Evolutionary conservation across 2,888 invertebrate genomes (phyloP), one percentile per base, ranked within the genome.

Genomic region (Ochropleura plecta): DNA sequence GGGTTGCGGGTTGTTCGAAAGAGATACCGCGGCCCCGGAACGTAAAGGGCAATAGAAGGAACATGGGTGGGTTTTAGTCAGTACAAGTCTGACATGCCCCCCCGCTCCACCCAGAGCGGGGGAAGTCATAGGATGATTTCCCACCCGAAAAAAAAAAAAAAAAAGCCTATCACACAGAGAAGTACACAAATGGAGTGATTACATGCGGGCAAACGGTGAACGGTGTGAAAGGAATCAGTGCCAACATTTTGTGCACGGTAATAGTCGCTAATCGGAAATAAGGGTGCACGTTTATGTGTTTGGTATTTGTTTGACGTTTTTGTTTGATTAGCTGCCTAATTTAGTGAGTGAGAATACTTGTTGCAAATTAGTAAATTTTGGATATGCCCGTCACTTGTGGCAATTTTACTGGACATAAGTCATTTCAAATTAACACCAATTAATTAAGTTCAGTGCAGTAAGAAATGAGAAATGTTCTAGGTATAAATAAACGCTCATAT

Each of bases 161-260:
- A n/a, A n/a, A n/a, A 73, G 78, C 73, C 73, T 40, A 70, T 42
- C 8, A 69, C 67, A 80, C 46, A 67, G 84, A 82, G 59, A 5
- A 70, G 44, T 80, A 68, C 44, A 51, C 14, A 70, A 82, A 82
- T 84, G 81, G 77, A 84, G 70, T 68, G 65, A 73, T 59, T 30
- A 81, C 40, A 79, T 76, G 64, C 76, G 68, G 67, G 81, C 40
- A 69, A 49, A 59, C 20, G 16, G 78, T 20, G 77, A 55, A 59
- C 49, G 20, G 49, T 62, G 30, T 62, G 30, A 65, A 63, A 62
- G 44, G 53, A 18, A 42, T 49, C 49, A 55, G 18, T 30, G 55
- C 60, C 72, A 78, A 78, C 48, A 66, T 57, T 55, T 48, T 42
- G 48, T 49, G 16, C 9, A 9, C 30, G 14, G 46, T 67, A 62